These are phyloP conservation scores for Drosophila eugracilis DNA, from an alignment of 1,140 invertebrate species.

Conservation along the genomic window DNA sequence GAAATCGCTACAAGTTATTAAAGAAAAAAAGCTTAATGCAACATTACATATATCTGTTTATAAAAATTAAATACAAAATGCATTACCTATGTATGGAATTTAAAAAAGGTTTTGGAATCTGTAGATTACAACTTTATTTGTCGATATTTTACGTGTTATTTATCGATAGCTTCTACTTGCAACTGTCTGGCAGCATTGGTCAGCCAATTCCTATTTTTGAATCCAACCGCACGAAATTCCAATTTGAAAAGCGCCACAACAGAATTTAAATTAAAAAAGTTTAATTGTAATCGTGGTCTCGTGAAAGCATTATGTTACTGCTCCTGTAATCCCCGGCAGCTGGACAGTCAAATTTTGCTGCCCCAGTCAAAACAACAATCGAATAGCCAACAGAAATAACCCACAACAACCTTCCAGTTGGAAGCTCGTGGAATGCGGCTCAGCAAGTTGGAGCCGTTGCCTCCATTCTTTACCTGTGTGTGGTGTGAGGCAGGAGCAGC, in stretches of 20 bases:
- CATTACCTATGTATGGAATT: too few relatives aligned
- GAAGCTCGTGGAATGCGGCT: constrained; percentile 69
- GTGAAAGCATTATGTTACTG: not conserved
- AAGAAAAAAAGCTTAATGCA: too few relatives aligned
- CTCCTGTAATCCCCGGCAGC: not conserved
- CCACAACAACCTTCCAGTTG: constrained; percentile 17
- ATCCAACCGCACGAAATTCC: not conserved
- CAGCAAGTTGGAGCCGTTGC: constrained; percentile 61
- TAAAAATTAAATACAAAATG: too few relatives aligned
- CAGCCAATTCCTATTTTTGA: constrained; percentile 1
- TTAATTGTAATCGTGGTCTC: not conserved
- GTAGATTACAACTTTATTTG: too few relatives aligned
- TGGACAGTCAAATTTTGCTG: not conserved
- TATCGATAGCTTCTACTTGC: too few relatives aligned
- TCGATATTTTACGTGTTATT: not conserved
- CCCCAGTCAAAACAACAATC: constrained; percentile 18
- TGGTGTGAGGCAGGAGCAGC: constrained; percentile 31
- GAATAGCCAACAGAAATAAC: constrained; percentile 4
- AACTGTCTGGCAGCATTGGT: constrained; percentile 9
- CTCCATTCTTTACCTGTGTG: constrained; percentile 20
- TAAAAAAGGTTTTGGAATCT: too few relatives aligned
- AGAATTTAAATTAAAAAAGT: not conserved
- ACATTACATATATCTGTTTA: too few relatives aligned
- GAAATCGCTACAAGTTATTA: too few relatives aligned
- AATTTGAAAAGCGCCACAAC: not conserved